Evolutionary conservation across 2,113 vertebrate species (phyloP), one percentile per base, ranked within the genome.

Genomic region (Pluvialis apricaria): DNA sequence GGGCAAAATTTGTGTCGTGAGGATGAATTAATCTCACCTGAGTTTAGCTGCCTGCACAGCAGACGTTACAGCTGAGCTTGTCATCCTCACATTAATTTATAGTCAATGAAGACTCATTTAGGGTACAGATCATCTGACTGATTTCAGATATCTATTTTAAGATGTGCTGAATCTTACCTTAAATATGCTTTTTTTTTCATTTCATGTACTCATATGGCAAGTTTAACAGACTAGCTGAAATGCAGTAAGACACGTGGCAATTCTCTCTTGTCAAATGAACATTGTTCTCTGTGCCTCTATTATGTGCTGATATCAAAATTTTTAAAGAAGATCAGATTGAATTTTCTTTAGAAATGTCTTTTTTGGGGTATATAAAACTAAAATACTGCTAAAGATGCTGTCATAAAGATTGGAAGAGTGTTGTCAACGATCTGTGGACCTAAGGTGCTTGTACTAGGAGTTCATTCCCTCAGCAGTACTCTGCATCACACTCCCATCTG

Each of bases 401-500:
- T 55, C 28, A 54, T 20, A 45, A 77, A 64, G 10, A 32, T 5
- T 13, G 29, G 15, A 21, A 58, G 16, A 47, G 6, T 17, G 14
- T 29, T 76, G 21, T 34, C 31, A 82, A 4, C 4, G 11, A 6
- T 11, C 28, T 66, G 0, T 57, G n/a, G 42, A 75, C 31, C 10
- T 16, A 13, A 47, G n/a, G 12, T 25, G 51, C 32, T 9, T 26
- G 25, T 36, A 64, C 13, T 14, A 28, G 9, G 38, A 68, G 3
- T 55, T 84, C 8, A 71, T 68, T 71, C 36, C 68, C 18, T 75
- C 29, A 36, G 36, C 13, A 73, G 5, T 38, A 25, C 14, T 58
- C 25, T 45, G 38, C 15, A 38, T 49, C 51, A 60, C 0, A 0
- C 4, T 40, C 26, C 45, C 2, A 16, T 71, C 25, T 71, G 32